Evolutionary conservation across 2,113 vertebrate genomes (phyloP), one percentile per base, ranked within the genome.

Genomic region (Mirza zaza): DNA sequence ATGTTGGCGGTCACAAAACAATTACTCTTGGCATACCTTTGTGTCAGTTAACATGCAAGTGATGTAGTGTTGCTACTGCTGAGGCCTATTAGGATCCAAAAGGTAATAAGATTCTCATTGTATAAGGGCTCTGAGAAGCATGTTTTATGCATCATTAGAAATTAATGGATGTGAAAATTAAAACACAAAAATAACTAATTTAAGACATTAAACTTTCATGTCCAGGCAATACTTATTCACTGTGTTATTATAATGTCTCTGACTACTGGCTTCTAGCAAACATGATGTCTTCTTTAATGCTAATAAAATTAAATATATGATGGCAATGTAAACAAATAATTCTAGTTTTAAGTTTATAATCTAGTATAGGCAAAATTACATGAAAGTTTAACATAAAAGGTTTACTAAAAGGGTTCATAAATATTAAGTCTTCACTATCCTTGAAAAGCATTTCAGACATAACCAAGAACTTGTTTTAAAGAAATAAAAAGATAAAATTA

Each of bases 71-170:
- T 32, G 52, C 57, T 18, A 61, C 61, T 71, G 48, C 87, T 34
- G 63, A 87, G 83, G 83, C 71, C 83, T 79, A 34, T 89, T 50
- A 92, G 95, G 71, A 95, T 70, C 96, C 92, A 80, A 23, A n/a
- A 42, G 36, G 77, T 29, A 50, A 96, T 14, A 45, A 95, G 97
- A 98, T 98, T 98, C 97, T 98, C 97, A 98, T 98, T 99, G 99
- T 99, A 99, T 99, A 99, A 99, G 98, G 99, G 98, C 97, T 98
- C 96, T 96, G 97, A 98, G 98, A 98, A 98, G 98, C 98, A 97
- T 98, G 98, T 97, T 96, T 98, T 94, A 96, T 84, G 84, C 95
- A 98, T 97, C 96, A 91, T 97, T 93, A 95, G 94, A 97, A 97
- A 98, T 96, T 36, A 98, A 97, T 70, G 89, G 92, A 98, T 96